Percentiles rank a stretch among this genome's conserved stretches.
phyloP scores from a whole-genome alignment of 1,140 invertebrate species.

The Drosophila tani region DNA sequence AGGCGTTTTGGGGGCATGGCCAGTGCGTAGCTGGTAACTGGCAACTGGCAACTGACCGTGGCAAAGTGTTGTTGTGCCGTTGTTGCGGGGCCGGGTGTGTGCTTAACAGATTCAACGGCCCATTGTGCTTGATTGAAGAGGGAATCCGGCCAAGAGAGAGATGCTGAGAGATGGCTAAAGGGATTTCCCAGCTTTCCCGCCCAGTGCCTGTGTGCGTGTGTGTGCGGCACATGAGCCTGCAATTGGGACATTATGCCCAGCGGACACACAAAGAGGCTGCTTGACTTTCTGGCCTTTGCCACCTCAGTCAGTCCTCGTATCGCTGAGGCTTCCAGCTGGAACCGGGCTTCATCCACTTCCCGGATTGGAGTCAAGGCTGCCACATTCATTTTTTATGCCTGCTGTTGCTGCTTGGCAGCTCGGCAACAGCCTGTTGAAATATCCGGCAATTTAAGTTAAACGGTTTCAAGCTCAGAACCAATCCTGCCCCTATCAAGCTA shows the following conservation, averaged over 20 bases:
- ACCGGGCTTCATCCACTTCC: conserved; percentile 19
- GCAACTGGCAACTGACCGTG: conserved; percentile 74
- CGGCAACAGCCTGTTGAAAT: conserved; percentile 53
- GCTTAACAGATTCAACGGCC: conserved; percentile 53
- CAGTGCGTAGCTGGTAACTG: conserved; percentile 50
- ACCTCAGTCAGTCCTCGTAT: conserved; percentile 12
- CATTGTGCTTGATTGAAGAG: conserved; percentile 68
- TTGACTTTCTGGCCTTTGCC: conserved; percentile 70
- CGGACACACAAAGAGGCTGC: conserved; percentile 46
- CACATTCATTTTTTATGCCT: conserved; percentile 69
- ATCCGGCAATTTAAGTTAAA: conserved; percentile 77
- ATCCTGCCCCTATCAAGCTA: neutral
- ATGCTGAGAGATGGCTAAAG: conserved; percentile 40
- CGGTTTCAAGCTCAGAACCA: conserved; percentile 28
- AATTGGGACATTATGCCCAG: conserved; percentile 77
- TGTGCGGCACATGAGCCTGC: conserved; percentile 69
- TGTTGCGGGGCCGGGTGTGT: conserved; percentile 15
- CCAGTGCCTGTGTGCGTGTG: conserved; percentile 11
- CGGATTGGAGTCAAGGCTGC: conserved; percentile 40
- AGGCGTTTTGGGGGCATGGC: conserved; percentile 34
- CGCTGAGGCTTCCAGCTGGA: neutral
- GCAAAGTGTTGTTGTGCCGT: conserved; percentile 56
- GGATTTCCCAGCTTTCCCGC: conserved; percentile 28
- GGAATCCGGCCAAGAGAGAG: conserved; percentile 42
- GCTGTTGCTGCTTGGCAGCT: conserved; percentile 42